Percentiles rank a stretch among this genome's conserved stretches.
Evolutionary conservation across 2,113 vertebrate genomes (phyloP).

Genomic region (Cranoglanis bouderius): DNA sequence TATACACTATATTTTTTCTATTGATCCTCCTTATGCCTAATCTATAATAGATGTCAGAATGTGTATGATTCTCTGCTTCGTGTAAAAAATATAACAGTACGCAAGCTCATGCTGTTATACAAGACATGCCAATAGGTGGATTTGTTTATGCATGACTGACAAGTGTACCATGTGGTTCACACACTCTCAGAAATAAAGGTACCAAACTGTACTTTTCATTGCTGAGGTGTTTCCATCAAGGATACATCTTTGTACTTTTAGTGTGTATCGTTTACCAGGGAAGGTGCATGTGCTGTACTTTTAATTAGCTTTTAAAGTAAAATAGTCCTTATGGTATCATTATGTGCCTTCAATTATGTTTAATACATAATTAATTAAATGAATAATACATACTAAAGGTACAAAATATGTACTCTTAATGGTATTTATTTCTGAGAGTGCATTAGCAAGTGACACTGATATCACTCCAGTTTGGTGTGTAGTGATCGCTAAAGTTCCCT

Average conservation of each 20-base stretch:
- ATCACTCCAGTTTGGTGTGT: background rate
- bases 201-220: background rate
- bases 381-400: background rate
- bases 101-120: background rate
- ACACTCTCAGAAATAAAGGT: background rate
- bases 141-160: conserved; percentile 2
- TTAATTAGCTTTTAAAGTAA: background rate
- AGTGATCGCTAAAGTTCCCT: background rate
- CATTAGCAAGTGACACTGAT: background rate
- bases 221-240: background rate
- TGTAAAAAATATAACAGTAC: background rate
- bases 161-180: background rate
- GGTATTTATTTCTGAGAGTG: background rate
- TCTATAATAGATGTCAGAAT: conserved; percentile 12
- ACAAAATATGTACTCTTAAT: background rate
- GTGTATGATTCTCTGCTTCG: background rate
- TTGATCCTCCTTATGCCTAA: background rate
- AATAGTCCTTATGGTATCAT: too few relatives aligned
- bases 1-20: background rate
- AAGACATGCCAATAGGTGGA: background rate
- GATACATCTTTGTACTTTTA: background rate
- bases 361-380: background rate
- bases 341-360: background rate
- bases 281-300: background rate
- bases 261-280: background rate